Percentiles rank a stretch among this genome's conserved stretches.
Conservation (phyloP, 2,113 vertebrate genomes). For the Phodopus roborovskii region DNA sequence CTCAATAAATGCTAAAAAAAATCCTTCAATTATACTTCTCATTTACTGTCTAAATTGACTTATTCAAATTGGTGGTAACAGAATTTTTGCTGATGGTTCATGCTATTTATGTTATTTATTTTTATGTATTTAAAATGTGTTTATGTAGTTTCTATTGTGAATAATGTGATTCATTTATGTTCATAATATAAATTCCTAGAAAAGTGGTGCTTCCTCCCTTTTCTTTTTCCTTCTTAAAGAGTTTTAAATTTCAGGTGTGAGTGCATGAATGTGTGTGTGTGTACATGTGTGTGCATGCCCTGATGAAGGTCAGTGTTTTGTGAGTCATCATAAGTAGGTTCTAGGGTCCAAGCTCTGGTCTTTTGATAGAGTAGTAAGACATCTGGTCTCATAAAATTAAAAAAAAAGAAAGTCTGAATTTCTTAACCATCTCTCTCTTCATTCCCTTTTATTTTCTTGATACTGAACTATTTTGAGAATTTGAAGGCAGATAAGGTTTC, state of each 20-base stretch:
- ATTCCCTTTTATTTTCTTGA: background rate
- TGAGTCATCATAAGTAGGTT: background rate
- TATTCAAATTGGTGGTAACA: background rate
- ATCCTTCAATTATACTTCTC: background rate
- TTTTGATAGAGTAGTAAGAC: background rate
- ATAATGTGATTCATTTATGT: background rate
- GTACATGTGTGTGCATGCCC: background rate
- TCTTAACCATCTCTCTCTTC: background rate
- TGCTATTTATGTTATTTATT: background rate
- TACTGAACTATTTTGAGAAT: background rate
- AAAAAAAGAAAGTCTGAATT: background rate
- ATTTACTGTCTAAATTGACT: background rate
- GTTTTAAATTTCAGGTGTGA: background rate
- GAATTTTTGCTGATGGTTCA: background rate
- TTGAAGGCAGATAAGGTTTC: background rate
- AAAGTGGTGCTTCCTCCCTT: background rate
- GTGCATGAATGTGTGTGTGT: background rate
- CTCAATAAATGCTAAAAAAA: background rate
- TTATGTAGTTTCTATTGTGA: background rate
- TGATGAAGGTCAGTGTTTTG: background rate
- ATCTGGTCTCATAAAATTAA: background rate
- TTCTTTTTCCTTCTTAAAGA: background rate
- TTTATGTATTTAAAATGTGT: background rate
- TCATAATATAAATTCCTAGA: background rate
- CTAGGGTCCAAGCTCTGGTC: background rate